Conservation (phyloP, 1,140 invertebrate genomes). For the Drosophila rufa region DNA sequence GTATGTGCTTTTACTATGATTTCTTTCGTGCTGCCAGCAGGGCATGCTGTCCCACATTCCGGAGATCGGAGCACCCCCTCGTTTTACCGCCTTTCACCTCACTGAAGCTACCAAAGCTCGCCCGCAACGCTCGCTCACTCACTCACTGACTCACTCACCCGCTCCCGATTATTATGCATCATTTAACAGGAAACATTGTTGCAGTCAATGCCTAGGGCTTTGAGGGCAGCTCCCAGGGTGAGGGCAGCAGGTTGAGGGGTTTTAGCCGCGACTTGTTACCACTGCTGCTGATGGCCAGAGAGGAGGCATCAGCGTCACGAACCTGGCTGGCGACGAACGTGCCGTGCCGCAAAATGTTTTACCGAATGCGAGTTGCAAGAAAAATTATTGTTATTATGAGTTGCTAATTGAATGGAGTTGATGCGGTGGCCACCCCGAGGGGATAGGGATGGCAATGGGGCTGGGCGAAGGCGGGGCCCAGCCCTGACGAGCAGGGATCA, state of each 20-base stretch:
- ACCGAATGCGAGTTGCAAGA: slow-evolving; percentile 76
- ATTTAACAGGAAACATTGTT: slow-evolving; percentile 82
- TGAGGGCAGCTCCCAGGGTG: slow-evolving; percentile 4
- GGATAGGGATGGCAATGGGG: background rate
- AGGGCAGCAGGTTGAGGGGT: slow-evolving; percentile 3
- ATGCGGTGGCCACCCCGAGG: slow-evolving; percentile 20
- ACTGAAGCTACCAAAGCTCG: slow-evolving; percentile 61
- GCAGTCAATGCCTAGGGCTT: slow-evolving; percentile 76
- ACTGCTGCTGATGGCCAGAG: slow-evolving; percentile 21
- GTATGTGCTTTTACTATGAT: slow-evolving; percentile 54
- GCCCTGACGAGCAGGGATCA: slow-evolving; percentile 8
- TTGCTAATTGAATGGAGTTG: slow-evolving; percentile 82
- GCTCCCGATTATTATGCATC: slow-evolving; percentile 77
- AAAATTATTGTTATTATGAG: slow-evolving; percentile 84
- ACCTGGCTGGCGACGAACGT: slow-evolving; percentile 69
- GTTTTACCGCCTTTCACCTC: slow-evolving; percentile 48
- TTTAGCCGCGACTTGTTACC: slow-evolving; percentile 19
- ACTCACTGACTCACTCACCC: slow-evolving; percentile 36
- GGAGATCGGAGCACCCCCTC: slow-evolving; percentile 13
- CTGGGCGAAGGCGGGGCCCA: background rate
- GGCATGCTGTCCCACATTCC: slow-evolving; percentile 69
- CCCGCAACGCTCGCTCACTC: slow-evolving; percentile 63
- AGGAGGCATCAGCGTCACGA: slow-evolving; percentile 69
- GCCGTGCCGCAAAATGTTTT: slow-evolving; percentile 79
- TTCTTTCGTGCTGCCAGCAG: slow-evolving; percentile 58